phyloP scores from a whole-genome alignment of 2,797 vertebrate genomes.

The Trematomus bernacchii region DNA sequence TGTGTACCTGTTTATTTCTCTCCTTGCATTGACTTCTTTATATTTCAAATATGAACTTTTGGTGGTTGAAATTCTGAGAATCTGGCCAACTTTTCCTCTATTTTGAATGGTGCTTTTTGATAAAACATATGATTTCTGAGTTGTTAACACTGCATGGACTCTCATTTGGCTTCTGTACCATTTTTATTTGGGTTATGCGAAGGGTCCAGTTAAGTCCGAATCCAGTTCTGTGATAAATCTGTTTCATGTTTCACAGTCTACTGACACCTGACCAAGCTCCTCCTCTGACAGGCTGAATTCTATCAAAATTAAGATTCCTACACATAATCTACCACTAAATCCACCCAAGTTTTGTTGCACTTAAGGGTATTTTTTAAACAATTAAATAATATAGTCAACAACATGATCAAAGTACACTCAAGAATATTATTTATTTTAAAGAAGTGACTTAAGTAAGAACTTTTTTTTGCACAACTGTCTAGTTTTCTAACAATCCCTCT shows the following conservation, averaged over 20 bases:
- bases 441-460: neutral
- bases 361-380: neutral
- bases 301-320: conserved; percentile 66
- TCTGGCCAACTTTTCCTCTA: neutral
- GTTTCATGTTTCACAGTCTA: conserved; percentile 66
- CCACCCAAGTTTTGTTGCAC: neutral
- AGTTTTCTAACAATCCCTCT: neutral
- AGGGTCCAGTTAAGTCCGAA: conserved; percentile 31
- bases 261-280: conserved; percentile 53
- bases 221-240: conserved; percentile 43
- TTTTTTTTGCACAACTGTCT: neutral
- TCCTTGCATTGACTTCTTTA: neutral
- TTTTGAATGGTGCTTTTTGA: neutral
- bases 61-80: neutral
- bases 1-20: neutral
- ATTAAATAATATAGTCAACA: neutral
- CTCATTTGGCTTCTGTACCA: neutral
- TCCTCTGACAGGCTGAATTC: conserved; percentile 67
- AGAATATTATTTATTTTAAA: neutral
- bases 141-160: neutral
- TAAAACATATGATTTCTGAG: neutral
- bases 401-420: neutral
- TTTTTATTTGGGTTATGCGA: neutral
- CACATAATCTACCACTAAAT: conserved; percentile 5
- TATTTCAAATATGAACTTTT: neutral